A percentile compares a stretch with the other conserved stretches of the same genome.
Evolutionary conservation across 2,888 invertebrate genomes (phyloP).

Genomic region (Drosophila fulvimacula): DNA sequence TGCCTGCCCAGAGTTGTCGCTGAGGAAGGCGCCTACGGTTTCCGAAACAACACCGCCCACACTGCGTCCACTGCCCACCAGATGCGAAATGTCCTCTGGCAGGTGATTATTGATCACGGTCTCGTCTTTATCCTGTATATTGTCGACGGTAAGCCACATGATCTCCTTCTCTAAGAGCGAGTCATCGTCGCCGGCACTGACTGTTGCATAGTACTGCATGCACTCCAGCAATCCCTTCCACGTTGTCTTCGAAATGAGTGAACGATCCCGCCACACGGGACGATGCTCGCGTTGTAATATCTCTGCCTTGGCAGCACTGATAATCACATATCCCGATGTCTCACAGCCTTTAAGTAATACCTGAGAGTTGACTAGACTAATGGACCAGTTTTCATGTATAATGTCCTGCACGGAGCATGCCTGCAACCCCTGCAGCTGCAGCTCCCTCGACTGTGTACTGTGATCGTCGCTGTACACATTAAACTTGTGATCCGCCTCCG

Average conservation of each 20-base stretch:
- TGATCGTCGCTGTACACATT: constrained; percentile 99
- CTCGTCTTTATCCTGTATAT: constrained; percentile 94
- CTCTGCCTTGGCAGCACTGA: constrained; percentile 98
- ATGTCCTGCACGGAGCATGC: constrained; percentile 96
- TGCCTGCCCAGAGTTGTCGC: constrained; percentile 87
- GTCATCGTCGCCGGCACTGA: constrained; percentile 92
- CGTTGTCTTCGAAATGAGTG: constrained; percentile 96
- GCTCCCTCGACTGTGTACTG: constrained; percentile 90
- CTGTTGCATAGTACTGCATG: constrained; percentile 99
- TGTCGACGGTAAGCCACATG: constrained; percentile 97
- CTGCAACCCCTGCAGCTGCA: constrained; percentile 92
- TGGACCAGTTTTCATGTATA: constrained; percentile 96
- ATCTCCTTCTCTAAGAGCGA: constrained; percentile 92
- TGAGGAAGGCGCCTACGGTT: constrained; percentile 93
- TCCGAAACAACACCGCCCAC: constrained; percentile 98
- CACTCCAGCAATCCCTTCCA: constrained; percentile 98
- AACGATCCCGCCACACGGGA: constrained; percentile 94
- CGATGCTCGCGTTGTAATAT: constrained; percentile 95
- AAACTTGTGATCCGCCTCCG: constrained; percentile 95
- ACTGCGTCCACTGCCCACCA: constrained; percentile 97
- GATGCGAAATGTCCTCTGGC: constrained; percentile 94
- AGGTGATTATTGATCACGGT: constrained; percentile 91
- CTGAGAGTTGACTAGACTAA: constrained; percentile 87
- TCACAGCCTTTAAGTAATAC: constrained; percentile 98
- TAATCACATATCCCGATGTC: constrained; percentile 97